Base-by-base conservation (phyloP, 2,113 vertebrate species). In the Limanda limanda region DNA sequence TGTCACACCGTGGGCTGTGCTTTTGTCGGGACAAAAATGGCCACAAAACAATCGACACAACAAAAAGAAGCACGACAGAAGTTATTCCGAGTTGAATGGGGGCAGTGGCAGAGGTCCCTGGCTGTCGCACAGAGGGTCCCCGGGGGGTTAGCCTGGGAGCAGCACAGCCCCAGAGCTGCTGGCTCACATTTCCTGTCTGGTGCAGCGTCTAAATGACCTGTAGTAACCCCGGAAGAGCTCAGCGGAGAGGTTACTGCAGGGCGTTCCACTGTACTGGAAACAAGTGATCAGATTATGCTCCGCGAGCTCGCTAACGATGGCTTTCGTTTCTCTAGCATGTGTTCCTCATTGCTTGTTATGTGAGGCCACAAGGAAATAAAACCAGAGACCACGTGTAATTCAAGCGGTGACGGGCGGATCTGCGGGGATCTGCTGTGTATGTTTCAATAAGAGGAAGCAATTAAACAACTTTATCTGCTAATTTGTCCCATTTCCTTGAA, bases 171-270 rank as follows among this genome's bases (percentile, higher is more conserved):
- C 71, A 73, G 61, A 82, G 81, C 70, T 77, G 86, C 76, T 63
- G 64, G 85, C 92, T 94, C 91, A 81, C 87, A 90, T 94, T 93
- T 93, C 93, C 82, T 90, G 78, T 95, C 90, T 93, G 90, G 91
- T 69, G 87, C 92, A 72, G 70, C 61, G 92, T 86, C 68, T 69
- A 0, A 83, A 84, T 81, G 95, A 97, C 95, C 97, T 95, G 79
- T 48, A 97, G 94, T 99, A 98, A 98, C 96, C 96, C 93, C 61
- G 35, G 78, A 71, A 74, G 62, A 5, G 66, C 73, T 68, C 1
- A 3, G 12, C 1, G 27, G 57, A 65, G 75, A 80, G 96, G 97
- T 99, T 99, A 99, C 96, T 96, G 89, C 73, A 92, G 96, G 96
- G 78, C 96, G 94, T 77, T 78, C 51, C 12, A 42, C 76, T 81